Percentiles rank a stretch among this genome's conserved stretches.
Evolutionary conservation across 2,113 vertebrate genomes (phyloP).

Genomic region (Phrynosoma platyrhinos): DNA sequence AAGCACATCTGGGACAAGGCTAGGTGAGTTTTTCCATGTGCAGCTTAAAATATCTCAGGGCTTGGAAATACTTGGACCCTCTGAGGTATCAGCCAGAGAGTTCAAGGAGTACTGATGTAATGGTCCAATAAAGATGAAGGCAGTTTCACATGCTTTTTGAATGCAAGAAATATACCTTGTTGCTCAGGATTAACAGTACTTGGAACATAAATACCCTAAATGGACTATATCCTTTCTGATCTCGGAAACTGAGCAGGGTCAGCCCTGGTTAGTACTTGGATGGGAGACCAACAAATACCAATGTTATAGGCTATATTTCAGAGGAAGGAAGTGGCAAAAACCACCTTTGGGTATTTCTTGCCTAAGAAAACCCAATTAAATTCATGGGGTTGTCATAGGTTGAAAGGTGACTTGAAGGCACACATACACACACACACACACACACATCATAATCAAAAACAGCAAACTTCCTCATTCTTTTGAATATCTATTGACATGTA

Average conservation of each 20-base stretch:
- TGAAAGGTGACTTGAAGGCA: too few relatives aligned
- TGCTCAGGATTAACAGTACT: background rate
- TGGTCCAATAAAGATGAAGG: background rate
- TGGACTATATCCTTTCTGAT: too few relatives aligned
- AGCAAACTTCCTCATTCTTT: background rate
- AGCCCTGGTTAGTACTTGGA: too few relatives aligned
- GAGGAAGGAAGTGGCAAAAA: too few relatives aligned
- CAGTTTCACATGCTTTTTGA: background rate
- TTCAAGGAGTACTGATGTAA: background rate
- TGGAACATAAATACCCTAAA: too few relatives aligned
- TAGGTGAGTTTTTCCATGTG: background rate
- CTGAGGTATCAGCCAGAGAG: background rate
- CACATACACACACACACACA: too few relatives aligned
- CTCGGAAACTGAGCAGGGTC: background rate
- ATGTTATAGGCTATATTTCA: too few relatives aligned
- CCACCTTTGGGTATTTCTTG: too few relatives aligned
- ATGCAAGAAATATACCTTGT: background rate
- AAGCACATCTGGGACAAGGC: background rate
- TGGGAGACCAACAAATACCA: too few relatives aligned
- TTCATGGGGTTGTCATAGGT: too few relatives aligned
- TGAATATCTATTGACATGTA: background rate
- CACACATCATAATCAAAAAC: background rate
- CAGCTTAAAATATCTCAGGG: background rate
- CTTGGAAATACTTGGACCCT: background rate
- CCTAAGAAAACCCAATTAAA: too few relatives aligned